These are phyloP conservation scores for Diadumene lineata DNA, from an alignment of 92 coral and sea anemone species.

Conservation along the genomic window DNA sequence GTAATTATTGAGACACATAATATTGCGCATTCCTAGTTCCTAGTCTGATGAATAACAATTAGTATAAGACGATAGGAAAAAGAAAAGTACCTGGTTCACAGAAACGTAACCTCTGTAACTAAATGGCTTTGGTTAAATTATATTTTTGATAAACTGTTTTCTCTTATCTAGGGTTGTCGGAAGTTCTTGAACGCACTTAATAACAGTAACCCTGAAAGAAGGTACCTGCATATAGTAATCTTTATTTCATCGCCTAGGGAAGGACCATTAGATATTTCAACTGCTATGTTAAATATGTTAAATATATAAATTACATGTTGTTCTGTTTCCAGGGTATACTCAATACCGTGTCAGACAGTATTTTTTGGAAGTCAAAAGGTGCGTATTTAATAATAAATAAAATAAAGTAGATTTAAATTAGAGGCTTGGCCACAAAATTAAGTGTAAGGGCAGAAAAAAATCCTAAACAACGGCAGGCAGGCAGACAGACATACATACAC, in stretches of 20 bases:
- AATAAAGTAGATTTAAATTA: too few species aligned
- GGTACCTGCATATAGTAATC: not conserved
- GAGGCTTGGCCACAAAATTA: too few species aligned
- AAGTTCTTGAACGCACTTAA: slow-evolving; percentile 54
- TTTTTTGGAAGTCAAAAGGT: slow-evolving; percentile 53
- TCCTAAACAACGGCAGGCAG: too few species aligned
- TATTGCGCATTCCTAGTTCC: too few species aligned
- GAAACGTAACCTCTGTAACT: too few species aligned
- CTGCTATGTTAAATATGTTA: not conserved
- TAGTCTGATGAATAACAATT: too few species aligned
- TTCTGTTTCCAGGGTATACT: slow-evolving; percentile 35
- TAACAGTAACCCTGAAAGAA: slow-evolving; percentile 28
- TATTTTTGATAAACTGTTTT: not conserved
- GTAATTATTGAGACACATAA: not conserved
- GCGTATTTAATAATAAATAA: not conserved
- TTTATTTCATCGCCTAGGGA: not conserved
- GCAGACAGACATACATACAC: too few species aligned
- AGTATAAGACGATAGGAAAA: too few species aligned
- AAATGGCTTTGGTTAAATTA: too few species aligned
- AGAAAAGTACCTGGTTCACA: too few species aligned
- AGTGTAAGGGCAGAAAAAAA: too few species aligned
- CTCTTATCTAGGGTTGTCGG: slow-evolving; percentile 51
- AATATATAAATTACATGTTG: not conserved
- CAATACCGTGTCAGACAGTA: slow-evolving; percentile 52
- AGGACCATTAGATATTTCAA: not conserved